Base-by-base conservation (phyloP, 2,888 invertebrate genomes). In the Azorinus chamasolen region DNA sequence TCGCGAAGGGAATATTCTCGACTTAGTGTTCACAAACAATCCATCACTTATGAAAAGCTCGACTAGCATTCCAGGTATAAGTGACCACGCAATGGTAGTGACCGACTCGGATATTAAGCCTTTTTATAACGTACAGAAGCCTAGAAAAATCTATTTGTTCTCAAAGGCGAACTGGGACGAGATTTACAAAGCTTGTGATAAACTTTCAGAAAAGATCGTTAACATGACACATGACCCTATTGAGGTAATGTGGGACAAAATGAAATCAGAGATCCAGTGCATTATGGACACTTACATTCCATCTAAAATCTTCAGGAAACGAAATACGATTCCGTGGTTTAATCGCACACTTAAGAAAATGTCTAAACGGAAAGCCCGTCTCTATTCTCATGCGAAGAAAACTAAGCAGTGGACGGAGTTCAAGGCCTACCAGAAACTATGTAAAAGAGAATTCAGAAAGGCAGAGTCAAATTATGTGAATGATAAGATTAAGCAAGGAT, bases 41-140 rank as follows among this genome's bases (percentile, higher is more conserved):
- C 74, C 68, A 0, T 73, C 78, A 12, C 46, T 78, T 0, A 61
- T 72, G 1, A 75, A 82, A 57, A 43, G 50, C 3, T 65, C 75
- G 2, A 43, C 53, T 1, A 62, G 54, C 5, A 48, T 72, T 14
- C 71, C 78, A 18, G 77, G 68, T 2, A 68, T 78, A 5, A 72
- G 68, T 43, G 68, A 78, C 46, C 71, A 76, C 43, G 72, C 64
- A 24, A 72, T 78, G 72, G 61, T 76, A 24, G 70, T 76, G 2
- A 65, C 70, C 25, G 65, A 76, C 53, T 43, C 51, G 6, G 39
- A 70, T 25, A 62, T 53, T 22, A 54, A 45, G 2, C 62, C 66
- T 14, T 41, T 65, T 1, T 24, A 50, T n/a, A 55, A 51, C 16
- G 41, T 57, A 46, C 61, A 71, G 61, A 64, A 57, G 8, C 57